phyloP scores from a whole-genome alignment of 2,888 invertebrate species.

The Oscheius myriophilus region DNA sequence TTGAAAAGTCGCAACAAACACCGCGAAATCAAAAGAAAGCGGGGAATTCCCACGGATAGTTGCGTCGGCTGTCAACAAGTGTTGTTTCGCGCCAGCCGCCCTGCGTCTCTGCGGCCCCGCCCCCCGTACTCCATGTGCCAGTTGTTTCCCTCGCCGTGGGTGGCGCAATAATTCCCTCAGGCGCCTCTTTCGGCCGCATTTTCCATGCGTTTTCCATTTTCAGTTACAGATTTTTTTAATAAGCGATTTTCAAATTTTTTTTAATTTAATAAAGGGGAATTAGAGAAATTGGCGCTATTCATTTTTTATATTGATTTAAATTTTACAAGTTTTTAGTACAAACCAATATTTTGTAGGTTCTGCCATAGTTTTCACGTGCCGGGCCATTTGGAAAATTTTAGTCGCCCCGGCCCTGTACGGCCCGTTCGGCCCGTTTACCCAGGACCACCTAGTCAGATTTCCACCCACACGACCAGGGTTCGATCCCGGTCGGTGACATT shows the following conservation, averaged over 20 bases:
- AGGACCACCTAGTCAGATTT: no score
- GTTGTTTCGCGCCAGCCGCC: slow-evolving; percentile 9
- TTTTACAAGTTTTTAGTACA: no score
- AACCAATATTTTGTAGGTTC: no score
- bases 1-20: no score
- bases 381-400: no score
- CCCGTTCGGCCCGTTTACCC: no score
- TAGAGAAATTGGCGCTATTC: neutral
- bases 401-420: no score
- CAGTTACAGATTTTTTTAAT: neutral
- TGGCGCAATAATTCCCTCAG: slow-evolving; percentile 26
- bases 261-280: neutral
- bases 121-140: slow-evolving; percentile 3
- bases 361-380: no score
- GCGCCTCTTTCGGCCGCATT: neutral
- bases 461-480: no score
- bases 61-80: slow-evolving; percentile 16
- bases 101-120: slow-evolving; percentile 16
- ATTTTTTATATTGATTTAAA: neutral
- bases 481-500: no score
- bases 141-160: slow-evolving; percentile 24
- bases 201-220: neutral
- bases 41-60: no score
- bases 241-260: neutral
- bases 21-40: no score